Evolutionary conservation across 2,797 vertebrate genomes (phyloP), one percentile per base, ranked within the genome.

Genomic region (Sebastes nivosus): DNA sequence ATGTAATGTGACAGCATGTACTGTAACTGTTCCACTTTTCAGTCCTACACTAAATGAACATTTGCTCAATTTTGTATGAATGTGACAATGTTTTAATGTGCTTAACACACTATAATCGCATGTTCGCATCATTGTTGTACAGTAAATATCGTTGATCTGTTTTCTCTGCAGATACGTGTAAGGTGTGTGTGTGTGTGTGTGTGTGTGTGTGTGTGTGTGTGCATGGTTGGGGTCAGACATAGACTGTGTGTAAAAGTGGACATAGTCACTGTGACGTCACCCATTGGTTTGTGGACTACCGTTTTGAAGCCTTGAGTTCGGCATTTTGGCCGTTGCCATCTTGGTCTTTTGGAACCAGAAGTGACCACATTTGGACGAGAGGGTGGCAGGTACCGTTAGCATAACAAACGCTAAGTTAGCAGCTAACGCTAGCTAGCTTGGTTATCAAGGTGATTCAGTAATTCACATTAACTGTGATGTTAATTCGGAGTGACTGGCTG

Each of bases 381-480:
- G 6, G 42, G 16, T 46, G 0, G 50, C 50, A 10, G 50, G 20
- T 10, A 52, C 50, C 0, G 8, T 22, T 52, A 52, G 50, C 20
- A 52, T 52, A 4, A 0, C 14, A 18, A 46, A 46, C 16, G 42
- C 3, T 18, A 46, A 18, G 42, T 18, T 46, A 46, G 16, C 42
- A 52, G 20, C 50, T n/a, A 52, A 52, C 8, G 4, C 8, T 52
- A 22, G 42, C 7, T 46, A 0, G 42, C 42, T 52, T 52, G 20
- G 50, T 52, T 52, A 9, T 52, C 50, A 22, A 9, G 20, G 10
- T 0, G 18, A 0, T 9, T 11, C 50, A 4, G 0, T 52, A 52
- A 52, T 52, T 52, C 50, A 52, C 14, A 0, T 52, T 52, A 52
- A 46, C 8, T n/a, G 20, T 52, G 20, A 52, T 52, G 0, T 52